phyloP scores from a whole-genome alignment of 2,888 invertebrate species.

The Microdon myrmicae region DNA sequence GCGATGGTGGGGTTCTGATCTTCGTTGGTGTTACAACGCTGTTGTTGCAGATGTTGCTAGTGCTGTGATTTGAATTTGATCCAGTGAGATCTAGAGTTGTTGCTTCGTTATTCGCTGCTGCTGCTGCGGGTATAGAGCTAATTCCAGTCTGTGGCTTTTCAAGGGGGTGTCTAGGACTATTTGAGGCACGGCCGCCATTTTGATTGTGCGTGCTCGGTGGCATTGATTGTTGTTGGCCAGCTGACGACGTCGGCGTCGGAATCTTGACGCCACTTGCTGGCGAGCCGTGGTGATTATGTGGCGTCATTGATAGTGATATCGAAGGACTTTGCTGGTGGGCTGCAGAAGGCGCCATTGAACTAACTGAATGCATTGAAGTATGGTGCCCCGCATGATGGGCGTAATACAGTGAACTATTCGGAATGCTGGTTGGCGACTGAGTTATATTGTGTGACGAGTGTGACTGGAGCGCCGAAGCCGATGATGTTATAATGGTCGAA shows the following conservation, averaged over 20 bases:
- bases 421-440: constrained; percentile 47
- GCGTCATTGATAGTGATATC: constrained; percentile 49
- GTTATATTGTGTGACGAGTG: constrained; percentile 53
- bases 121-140: constrained; percentile 25
- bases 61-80: constrained; percentile 62
- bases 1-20: constrained; percentile 54
- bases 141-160: constrained; percentile 25
- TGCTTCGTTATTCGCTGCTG: constrained; percentile 58
- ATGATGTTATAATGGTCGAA: constrained; percentile 54
- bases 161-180: constrained; percentile 58
- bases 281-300: constrained; percentile 55
- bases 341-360: constrained; percentile 58
- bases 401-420: constrained; percentile 61
- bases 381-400: constrained; percentile 59
- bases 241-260: constrained; percentile 56
- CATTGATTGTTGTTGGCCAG: constrained; percentile 43
- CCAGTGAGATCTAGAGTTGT: constrained; percentile 64
- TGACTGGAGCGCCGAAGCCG: constrained; percentile 56
- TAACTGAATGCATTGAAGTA: constrained; percentile 61
- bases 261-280: constrained; percentile 58
- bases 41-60: constrained; percentile 57
- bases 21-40: constrained; percentile 48
- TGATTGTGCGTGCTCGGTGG: constrained; percentile 54
- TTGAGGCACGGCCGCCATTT: constrained; percentile 59
- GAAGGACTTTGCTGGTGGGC: constrained; percentile 58